phyloP scores from a whole-genome alignment of 2,113 vertebrate species.

The Gnathonemus echidnorhynchus region DNA sequence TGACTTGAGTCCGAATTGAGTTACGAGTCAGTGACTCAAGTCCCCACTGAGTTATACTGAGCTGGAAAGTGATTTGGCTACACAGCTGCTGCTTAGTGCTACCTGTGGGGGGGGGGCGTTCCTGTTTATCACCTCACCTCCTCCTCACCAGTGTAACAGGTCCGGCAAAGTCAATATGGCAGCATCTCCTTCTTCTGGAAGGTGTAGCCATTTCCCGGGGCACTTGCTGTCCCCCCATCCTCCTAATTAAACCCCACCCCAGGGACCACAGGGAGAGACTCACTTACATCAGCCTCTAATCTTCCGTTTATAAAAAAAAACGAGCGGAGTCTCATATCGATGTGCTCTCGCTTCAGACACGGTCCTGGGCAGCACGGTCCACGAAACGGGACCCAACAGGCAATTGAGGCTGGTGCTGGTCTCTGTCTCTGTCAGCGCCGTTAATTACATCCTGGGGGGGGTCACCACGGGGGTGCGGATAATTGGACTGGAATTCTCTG shows the following conservation, averaged over 20 bases:
- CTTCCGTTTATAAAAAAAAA: not conserved
- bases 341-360: not conserved
- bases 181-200: not conserved
- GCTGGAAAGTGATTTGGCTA: not conserved
- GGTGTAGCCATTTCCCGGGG: not conserved
- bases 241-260: not conserved
- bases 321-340: not conserved
- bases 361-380: too few relatives aligned
- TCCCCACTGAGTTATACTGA: too few relatives aligned
- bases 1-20: too few relatives aligned
- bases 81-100: not conserved
- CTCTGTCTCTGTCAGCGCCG: not conserved
- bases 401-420: not conserved
- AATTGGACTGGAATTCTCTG: constrained; percentile 6
- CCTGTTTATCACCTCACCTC: not conserved
- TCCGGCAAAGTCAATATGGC: not conserved
- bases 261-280: not conserved
- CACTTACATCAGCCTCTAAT: not conserved
- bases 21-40: too few relatives aligned
- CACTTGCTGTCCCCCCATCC: not conserved
- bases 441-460: not conserved
- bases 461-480: not conserved
- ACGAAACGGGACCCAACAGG: not conserved
- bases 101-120: not conserved
- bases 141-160: not conserved